Conservation (phyloP, 2,888 invertebrate species). For the Lycia hirtaria region DNA sequence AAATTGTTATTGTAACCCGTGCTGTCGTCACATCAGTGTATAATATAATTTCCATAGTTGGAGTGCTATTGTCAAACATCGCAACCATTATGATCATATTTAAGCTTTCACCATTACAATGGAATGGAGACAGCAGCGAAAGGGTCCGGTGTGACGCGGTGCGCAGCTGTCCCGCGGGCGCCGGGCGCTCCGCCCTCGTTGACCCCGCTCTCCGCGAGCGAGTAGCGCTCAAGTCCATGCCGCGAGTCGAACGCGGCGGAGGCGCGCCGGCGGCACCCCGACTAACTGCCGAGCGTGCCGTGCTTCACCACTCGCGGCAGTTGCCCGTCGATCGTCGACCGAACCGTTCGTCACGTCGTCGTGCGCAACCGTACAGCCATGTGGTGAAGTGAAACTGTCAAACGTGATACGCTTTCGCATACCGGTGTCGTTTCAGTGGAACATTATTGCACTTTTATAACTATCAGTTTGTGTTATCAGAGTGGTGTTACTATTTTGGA, state of each 20-base stretch:
- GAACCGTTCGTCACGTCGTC: slow-evolving; percentile 65
- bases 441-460: slow-evolving; percentile 65
- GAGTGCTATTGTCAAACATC: slow-evolving; percentile 37
- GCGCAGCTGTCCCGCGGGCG: slow-evolving; percentile 82
- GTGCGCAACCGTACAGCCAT: slow-evolving; percentile 73
- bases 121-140: slow-evolving; percentile 70
- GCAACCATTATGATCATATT: slow-evolving; percentile 48
- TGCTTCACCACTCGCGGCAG: slow-evolving; percentile 55
- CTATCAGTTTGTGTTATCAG: slow-evolving; percentile 71
- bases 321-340: slow-evolving; percentile 76
- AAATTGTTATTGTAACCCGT: neutral
- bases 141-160: slow-evolving; percentile 65
- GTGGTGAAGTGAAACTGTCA: slow-evolving; percentile 85
- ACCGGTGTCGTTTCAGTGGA: slow-evolving; percentile 63
- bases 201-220: slow-evolving; percentile 59
- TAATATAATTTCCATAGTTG: slow-evolving; percentile 18
- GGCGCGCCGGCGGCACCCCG: slow-evolving; percentile 34
- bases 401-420: slow-evolving; percentile 79
- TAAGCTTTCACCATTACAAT: slow-evolving; percentile 75
- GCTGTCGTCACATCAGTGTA: neutral
- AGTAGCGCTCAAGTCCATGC: slow-evolving; percentile 52
- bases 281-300: slow-evolving; percentile 35
- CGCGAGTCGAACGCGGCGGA: slow-evolving; percentile 43
- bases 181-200: slow-evolving; percentile 77
- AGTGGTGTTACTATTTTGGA: slow-evolving; percentile 77